Evolutionary conservation across 2,797 vertebrate genomes (phyloP), one percentile per base, ranked within the genome.

Genomic region (Aulostomus chinensis): DNA sequence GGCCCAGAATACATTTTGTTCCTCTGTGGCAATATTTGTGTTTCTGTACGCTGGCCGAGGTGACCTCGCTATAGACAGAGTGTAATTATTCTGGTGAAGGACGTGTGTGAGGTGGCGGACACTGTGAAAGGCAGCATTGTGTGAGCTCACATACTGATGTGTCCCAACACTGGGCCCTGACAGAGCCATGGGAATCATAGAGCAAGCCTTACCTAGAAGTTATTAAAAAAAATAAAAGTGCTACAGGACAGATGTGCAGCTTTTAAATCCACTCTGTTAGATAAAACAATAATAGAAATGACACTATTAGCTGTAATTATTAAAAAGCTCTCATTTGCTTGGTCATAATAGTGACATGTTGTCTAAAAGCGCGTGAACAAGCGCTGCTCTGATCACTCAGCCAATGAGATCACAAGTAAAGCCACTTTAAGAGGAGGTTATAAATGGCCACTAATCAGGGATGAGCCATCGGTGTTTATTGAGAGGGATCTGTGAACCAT

Each of bases 1-100:
- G 69, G 55, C 76, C 76, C 61, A 81, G 80, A 90, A 90, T 86
- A 85, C 83, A 84, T 85, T 90, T 91, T 91, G 85, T 92, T 90
- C 86, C 86, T 85, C 73, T 86, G 78, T 89, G 81, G 76, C 88
- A 91, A 91, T 93, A 68, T 92, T 92, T 91, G 68, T 90, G 81
- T 92, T 88, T 92, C 78, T 92, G 73, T 81, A 64, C 79, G 87
- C 83, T 83, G 83, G 89, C 85, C 64, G 46, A 74, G 81, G 88
- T 88, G 89, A 92, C 86, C 81, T 80, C 72, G 53, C 65, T 65
- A 74, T 79, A 88, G 85, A 88, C 88, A 87, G 89, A 86, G 76
- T 66, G 71, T 86, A 86, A 90, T 88, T 91, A 88, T 88, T 88
- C 87, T 86, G 67, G 55, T 78, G 7, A 61, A 79, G 58, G 70